phyloP scores from a whole-genome alignment of 2,113 vertebrate species.

The Eurystomus gularis region DNA sequence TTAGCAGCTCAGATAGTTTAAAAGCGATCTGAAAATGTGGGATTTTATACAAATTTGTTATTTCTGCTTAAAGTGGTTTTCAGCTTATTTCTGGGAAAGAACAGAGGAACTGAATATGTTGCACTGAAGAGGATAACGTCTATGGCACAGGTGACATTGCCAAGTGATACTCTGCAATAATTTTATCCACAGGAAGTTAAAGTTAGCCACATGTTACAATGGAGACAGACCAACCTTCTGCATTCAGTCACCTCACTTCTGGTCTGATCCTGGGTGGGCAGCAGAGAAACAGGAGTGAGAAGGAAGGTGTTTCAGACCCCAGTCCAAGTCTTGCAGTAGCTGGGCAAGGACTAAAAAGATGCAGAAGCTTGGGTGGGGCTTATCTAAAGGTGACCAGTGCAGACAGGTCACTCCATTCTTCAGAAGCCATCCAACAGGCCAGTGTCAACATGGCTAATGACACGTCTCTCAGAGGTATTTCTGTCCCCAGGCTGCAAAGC shows the following conservation, averaged over 20 bases:
- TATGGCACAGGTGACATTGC: neutral
- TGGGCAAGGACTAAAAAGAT: neutral
- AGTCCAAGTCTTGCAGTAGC: neutral
- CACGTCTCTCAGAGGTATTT: neutral
- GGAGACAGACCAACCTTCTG: neutral
- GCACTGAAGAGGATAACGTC: neutral
- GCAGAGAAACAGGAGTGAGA: neutral
- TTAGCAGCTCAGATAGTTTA: neutral
- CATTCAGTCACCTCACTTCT: neutral
- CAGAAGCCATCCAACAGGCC: neutral
- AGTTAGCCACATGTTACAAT: neutral
- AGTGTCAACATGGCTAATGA: neutral
- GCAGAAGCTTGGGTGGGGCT: neutral
- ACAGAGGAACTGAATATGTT: neutral
- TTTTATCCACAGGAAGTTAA: neutral
- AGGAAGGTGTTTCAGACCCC: neutral
- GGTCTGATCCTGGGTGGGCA: neutral
- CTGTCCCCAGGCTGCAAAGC: neutral
- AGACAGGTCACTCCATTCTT: neutral
- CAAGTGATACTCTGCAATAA: neutral
- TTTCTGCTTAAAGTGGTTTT: neutral
- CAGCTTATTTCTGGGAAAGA: neutral
- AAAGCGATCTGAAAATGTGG: neutral
- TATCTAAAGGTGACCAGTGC: neutral
- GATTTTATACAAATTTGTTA: neutral